A percentile compares a stretch with the other conserved stretches of the same genome.
These are phyloP conservation scores for Craseonycteris thonglongyai DNA, from an alignment of 2,113 vertebrate species.

Conservation along the genomic window DNA sequence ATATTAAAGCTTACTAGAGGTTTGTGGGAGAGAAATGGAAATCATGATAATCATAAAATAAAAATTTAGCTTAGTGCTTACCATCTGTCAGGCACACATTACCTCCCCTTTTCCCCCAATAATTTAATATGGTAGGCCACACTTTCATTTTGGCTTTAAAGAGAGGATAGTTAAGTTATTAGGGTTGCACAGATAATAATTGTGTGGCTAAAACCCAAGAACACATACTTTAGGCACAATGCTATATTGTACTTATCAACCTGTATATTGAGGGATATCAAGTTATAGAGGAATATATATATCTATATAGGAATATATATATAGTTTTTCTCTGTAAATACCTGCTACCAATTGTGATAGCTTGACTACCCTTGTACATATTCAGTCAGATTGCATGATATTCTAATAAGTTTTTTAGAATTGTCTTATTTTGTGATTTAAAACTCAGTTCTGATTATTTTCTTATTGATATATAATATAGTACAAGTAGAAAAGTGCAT, in stretches of 20 bases:
- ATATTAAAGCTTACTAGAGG: background rate
- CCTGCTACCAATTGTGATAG: background rate
- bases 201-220: background rate
- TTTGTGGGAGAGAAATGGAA: background rate
- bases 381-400: background rate
- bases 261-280: background rate
- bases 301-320: too few species aligned
- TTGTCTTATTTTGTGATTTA: background rate
- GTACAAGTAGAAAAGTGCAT: background rate
- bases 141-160: background rate
- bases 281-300: background rate
- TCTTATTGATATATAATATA: background rate
- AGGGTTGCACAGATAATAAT: background rate
- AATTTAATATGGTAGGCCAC: background rate
- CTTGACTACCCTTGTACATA: background rate
- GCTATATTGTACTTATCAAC: background rate
- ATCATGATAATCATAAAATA: background rate
- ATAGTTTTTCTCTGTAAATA: background rate
- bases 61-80: background rate
- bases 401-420: background rate
- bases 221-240: background rate
- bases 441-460: background rate
- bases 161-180: background rate
- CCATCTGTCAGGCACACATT: background rate
- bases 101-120: background rate